phyloP scores from a whole-genome alignment of 1,140 invertebrate species.

The Pogonomyrmex californicus region DNA sequence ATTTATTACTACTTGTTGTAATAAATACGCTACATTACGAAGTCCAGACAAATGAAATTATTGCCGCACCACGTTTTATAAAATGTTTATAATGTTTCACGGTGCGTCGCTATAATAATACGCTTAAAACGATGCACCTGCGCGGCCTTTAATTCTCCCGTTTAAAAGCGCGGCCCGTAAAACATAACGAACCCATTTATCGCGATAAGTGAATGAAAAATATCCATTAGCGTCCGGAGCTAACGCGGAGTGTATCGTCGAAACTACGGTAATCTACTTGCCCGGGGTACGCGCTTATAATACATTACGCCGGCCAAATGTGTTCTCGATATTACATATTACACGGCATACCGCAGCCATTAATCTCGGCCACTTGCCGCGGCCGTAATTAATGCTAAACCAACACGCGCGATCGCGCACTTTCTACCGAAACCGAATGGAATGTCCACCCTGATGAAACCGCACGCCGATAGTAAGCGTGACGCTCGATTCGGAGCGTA shows the following conservation, averaged over 20 bases:
- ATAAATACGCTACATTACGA: slow-evolving; percentile 5
- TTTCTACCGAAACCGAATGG: slow-evolving; percentile 71
- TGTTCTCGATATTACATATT: slow-evolving; percentile 62
- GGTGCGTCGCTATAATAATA: slow-evolving; percentile 23
- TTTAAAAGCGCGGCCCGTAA: slow-evolving; percentile 49
- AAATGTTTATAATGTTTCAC: slow-evolving; percentile 31
- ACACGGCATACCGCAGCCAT: slow-evolving; percentile 61
- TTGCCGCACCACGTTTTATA: slow-evolving; percentile 23
- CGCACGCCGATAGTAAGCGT: slow-evolving; percentile 61
- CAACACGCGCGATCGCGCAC: slow-evolving; percentile 53
- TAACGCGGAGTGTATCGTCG: slow-evolving; percentile 46
- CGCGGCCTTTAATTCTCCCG: slow-evolving; percentile 64
- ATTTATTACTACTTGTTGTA: neutral
- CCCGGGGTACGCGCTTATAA: slow-evolving; percentile 48
- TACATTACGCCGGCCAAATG: slow-evolving; percentile 60
- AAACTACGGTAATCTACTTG: slow-evolving; percentile 60
- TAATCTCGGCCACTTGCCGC: slow-evolving; percentile 70
- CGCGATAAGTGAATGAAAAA: slow-evolving; percentile 72
- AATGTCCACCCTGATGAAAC: slow-evolving; percentile 45
- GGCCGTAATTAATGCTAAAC: slow-evolving; percentile 72
- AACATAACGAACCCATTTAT: slow-evolving; percentile 61
- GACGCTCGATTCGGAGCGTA: slow-evolving; percentile 66
- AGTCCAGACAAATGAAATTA: slow-evolving; percentile 32
- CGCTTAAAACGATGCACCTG: slow-evolving; percentile 42
- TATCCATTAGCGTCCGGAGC: slow-evolving; percentile 50